Evolutionary conservation across 2,888 invertebrate genomes (phyloP).

Genomic region (Drosophila recens): DNA sequence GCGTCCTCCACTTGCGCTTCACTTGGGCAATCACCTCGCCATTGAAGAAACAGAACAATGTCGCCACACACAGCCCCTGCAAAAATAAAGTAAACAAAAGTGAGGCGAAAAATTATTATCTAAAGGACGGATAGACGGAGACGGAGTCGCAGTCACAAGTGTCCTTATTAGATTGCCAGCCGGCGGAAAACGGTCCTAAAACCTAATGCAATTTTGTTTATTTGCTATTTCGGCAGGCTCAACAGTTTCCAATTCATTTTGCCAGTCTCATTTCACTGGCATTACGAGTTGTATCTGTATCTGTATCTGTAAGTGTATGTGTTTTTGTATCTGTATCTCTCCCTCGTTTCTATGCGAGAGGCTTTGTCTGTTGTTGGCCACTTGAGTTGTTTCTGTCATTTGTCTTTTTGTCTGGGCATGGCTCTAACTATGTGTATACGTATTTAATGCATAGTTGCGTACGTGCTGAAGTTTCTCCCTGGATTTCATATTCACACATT

Average conservation of each 20-base stretch:
- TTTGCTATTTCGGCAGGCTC: conserved; percentile 55
- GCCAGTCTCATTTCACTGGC: conserved; percentile 24
- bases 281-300: conserved; percentile 14
- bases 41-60: conserved; percentile 97
- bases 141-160: conserved; percentile 15
- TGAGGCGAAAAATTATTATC: conserved; percentile 25
- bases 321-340: conserved; percentile 7
- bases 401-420: conserved; percentile 12
- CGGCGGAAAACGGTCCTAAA: conserved; percentile 20
- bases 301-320: conserved; percentile 10
- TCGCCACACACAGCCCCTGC: conserved; percentile 96
- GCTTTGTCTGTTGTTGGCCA: conserved; percentile 14
- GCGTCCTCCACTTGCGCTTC: conserved; percentile 91
- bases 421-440: conserved; percentile 32
- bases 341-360: background rate
- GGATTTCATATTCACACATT: conserved; percentile 61
- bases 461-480: conserved; percentile 52
- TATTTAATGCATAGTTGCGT: conserved; percentile 58
- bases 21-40: conserved; percentile 96
- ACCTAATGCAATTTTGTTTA: conserved; percentile 60
- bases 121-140: conserved; percentile 8
- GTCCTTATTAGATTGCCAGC: conserved; percentile 43
- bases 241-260: conserved; percentile 57
- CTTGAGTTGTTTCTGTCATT: conserved; percentile 38
- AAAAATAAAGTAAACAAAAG: conserved; percentile 25